These are phyloP conservation scores for Harpalus rubripes DNA, from an alignment of 2,888 invertebrate species.

Conservation along the genomic window DNA sequence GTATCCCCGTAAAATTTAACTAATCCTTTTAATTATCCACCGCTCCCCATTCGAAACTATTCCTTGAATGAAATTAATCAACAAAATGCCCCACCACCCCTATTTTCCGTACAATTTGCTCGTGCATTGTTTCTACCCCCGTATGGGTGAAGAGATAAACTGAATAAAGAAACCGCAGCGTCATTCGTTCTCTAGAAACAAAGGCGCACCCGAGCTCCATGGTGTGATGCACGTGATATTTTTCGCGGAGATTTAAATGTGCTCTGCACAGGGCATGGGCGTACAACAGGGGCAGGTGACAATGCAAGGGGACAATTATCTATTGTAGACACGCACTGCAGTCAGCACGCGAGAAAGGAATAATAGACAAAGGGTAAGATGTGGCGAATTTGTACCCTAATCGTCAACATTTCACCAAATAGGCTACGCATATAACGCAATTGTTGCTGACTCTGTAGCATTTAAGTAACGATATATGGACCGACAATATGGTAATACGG, in stretches of 20 bases:
- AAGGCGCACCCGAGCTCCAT: constrained; percentile 6
- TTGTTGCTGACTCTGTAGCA: background rate
- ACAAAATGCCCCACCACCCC: constrained; percentile 15
- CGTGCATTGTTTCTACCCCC: constrained; percentile 26
- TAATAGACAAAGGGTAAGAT: constrained; percentile 6
- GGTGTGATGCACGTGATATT: constrained; percentile 51
- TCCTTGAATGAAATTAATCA: constrained; percentile 49
- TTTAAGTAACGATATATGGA: background rate
- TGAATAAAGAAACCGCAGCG: constrained; percentile 60
- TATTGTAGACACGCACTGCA: constrained; percentile 56
- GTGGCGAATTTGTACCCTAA: constrained; percentile 1
- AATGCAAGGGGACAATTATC: constrained; percentile 59
- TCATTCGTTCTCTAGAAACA: constrained; percentile 55
- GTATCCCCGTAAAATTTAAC: background rate
- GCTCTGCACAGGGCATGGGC: background rate
- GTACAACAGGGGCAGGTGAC: constrained; percentile 44
- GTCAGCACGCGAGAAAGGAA: constrained; percentile 29
- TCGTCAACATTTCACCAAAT: background rate
- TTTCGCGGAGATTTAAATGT: constrained; percentile 51
- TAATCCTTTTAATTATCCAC: constrained; percentile 24
- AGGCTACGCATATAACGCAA: background rate
- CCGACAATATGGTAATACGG: background rate
- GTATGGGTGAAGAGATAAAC: constrained; percentile 56
- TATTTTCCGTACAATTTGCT: constrained; percentile 43
- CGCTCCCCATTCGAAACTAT: constrained; percentile 4